Conservation (phyloP, 1,140 invertebrate genomes). For the Mylabris phalerata region DNA sequence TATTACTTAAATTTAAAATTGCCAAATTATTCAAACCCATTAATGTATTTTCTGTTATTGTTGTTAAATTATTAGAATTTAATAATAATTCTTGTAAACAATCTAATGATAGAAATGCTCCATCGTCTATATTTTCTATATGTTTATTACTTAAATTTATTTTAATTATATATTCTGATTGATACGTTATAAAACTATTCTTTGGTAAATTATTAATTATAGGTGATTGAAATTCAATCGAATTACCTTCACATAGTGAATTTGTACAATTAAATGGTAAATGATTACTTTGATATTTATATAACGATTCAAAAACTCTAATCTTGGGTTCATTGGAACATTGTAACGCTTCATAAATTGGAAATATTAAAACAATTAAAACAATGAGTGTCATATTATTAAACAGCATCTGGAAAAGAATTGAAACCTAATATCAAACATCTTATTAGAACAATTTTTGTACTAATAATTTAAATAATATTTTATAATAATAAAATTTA, state of each 20-base stretch:
- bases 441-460: no score
- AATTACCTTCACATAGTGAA: conserved; percentile 10
- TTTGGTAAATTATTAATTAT: conserved; percentile 11
- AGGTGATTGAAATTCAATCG: conserved; percentile 8
- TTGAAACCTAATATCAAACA: no score
- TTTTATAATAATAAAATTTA: no score
- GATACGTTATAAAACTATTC: conserved; percentile 16
- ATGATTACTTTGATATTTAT: conserved; percentile 12
- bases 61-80: conserved; percentile 14
- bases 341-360: no score
- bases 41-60: conserved; percentile 10
- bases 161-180: conserved; percentile 12
- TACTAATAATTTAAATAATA: no score
- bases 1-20: conserved; percentile 13
- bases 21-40: conserved; percentile 7
- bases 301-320: conserved; percentile 6
- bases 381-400: no score
- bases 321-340: not conserved
- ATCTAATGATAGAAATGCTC: conserved; percentile 12
- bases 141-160: conserved; percentile 15
- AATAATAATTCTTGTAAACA: conserved; percentile 15
- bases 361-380: no score
- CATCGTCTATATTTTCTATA: conserved; percentile 9
- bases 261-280: conserved; percentile 2
- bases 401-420: no score